Evolutionary conservation across 2,888 invertebrate genomes (phyloP), one percentile per base, ranked within the genome.

Genomic region (Cremastinae sp.): DNA sequence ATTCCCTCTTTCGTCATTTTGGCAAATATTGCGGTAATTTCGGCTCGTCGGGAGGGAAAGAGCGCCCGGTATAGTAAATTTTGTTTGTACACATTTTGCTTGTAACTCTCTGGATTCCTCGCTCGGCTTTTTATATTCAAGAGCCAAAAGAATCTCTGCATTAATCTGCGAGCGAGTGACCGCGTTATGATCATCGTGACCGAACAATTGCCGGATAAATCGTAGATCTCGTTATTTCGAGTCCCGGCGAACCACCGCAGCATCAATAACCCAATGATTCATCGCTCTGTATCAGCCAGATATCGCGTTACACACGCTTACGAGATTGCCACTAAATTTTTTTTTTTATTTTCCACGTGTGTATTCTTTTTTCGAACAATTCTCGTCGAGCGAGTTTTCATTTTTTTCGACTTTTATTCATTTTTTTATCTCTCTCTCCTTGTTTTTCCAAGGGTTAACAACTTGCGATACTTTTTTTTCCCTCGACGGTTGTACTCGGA

Each of bases 121-220:
- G 20, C 12, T 16, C 22, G 10, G 0, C 58, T 20, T 14, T 39
- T 37, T 51, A 51, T 51, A 20, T 64, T 51, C 51, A 51, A 37
- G 51, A 22, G 62, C 62, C 62, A 49, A 37, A 35, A 49, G 49
- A 1, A n/a, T n/a, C n/a, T n/a, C 10, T 35, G 20, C 49, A 39
- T 64, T 39, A 35, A 49, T 64, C 47, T 49, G 12, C 8, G 22
- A 49, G 62, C 45, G 62, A 51, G 62, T 51, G 62, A 64, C 62
- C 62, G 49, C 62, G 49, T 62, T 62, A 62, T 12, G 37, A 62
- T 37, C 49, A 49, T 64, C 62, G 51, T 51, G 37, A 64, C 39
- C 62, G 62, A 64, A 64, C 62, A 64, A 64, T 51, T 64, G 62
- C 35, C 20, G 39, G 37, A 39, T 64, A 64, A 64, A 41, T 5